Evolutionary conservation across 2,797 vertebrate genomes (phyloP).

Genomic region (Coregonus sp.): DNA sequence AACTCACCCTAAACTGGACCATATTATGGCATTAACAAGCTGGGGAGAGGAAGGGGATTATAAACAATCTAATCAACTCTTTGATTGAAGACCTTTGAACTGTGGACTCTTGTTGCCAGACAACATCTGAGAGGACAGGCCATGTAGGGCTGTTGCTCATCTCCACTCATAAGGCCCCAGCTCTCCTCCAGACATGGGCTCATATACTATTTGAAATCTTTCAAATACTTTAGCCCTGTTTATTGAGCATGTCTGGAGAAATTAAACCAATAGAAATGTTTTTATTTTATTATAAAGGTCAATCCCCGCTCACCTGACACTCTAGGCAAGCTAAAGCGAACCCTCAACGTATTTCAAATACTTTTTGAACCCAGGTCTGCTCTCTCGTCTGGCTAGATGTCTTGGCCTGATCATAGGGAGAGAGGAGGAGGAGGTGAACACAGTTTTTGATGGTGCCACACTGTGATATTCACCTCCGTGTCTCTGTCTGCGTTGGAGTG

Average conservation of each 20-base stretch:
- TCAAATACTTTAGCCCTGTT: neutral
- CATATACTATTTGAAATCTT: neutral
- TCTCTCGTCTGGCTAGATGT: neutral
- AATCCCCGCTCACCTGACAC: neutral
- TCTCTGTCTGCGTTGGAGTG: too few species aligned
- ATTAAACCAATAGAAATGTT: neutral
- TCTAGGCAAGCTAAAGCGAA: neutral
- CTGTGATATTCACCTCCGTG: neutral
- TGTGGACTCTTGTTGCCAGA: constrained; percentile 4
- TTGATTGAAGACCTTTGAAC: constrained; percentile 32
- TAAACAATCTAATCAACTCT: constrained; percentile 45
- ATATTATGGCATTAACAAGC: neutral
- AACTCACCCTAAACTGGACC: neutral
- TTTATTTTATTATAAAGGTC: neutral
- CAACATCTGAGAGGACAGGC: neutral
- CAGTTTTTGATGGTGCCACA: neutral
- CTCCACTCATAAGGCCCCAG: neutral
- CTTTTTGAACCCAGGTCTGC: neutral
- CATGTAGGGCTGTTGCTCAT: neutral
- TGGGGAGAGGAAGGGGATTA: constrained; percentile 17
- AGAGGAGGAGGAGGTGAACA: neutral
- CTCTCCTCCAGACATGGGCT: neutral
- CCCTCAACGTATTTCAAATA: neutral
- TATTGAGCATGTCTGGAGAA: neutral
- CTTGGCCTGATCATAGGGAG: constrained; percentile 23